Conservation (phyloP, 2,113 vertebrate species). For the Benitochromis conjunctus region DNA sequence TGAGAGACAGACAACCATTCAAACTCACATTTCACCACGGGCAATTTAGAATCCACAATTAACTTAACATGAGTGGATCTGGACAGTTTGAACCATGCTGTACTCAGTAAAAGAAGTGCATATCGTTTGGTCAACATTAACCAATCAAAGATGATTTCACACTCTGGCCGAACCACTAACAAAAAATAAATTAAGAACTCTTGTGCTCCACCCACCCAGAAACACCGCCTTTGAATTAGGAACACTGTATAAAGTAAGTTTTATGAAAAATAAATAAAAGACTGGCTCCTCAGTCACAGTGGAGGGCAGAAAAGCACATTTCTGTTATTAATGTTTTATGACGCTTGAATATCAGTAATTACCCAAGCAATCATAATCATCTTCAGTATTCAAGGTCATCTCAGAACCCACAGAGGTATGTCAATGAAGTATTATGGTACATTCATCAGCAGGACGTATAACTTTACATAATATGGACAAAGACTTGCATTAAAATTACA, state of each 20-base stretch:
- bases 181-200: background rate
- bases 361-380: background rate
- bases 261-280: background rate
- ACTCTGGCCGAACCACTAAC: background rate
- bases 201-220: background rate
- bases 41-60: background rate
- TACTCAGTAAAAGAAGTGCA: conserved; percentile 40
- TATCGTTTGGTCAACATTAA: conserved; percentile 45
- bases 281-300: background rate
- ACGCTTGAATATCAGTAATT: background rate
- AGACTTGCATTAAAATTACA: conserved; percentile 26
- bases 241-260: background rate
- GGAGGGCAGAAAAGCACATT: background rate
- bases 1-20: background rate
- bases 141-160: background rate
- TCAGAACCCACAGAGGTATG: conserved; percentile 33
- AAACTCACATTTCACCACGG: background rate
- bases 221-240: background rate
- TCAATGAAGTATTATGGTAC: conserved; percentile 33
- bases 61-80: background rate
- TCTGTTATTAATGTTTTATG: background rate
- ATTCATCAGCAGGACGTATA: conserved; percentile 57
- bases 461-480: conserved; percentile 22
- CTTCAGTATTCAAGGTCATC: conserved; percentile 12
- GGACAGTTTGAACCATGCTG: background rate